Evolutionary conservation across 2,797 vertebrate species (phyloP).

Genomic region (Coreius guichenoti): DNA sequence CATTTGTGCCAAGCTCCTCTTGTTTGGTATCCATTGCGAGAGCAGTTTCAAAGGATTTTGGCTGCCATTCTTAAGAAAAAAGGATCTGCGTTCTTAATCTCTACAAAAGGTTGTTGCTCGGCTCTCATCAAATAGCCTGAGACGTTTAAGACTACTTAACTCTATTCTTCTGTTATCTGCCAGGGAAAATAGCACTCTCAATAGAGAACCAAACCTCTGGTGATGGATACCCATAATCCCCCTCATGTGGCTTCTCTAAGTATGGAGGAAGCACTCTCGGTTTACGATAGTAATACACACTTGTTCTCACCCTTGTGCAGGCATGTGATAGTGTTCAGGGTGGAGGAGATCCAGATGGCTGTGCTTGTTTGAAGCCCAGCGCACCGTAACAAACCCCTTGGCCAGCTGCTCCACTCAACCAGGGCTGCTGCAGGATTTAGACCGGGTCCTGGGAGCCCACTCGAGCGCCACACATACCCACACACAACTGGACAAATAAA

Average conservation of each 20-base stretch:
- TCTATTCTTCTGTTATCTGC: slow-evolving; percentile 42
- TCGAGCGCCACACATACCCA: slow-evolving; percentile 35
- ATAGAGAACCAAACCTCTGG: slow-evolving; percentile 48
- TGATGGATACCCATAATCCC: slow-evolving; percentile 59
- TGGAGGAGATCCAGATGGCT: slow-evolving; percentile 63
- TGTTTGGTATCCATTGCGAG: slow-evolving; percentile 4
- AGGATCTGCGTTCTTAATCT: slow-evolving; percentile 23
- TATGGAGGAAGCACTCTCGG: slow-evolving; percentile 40
- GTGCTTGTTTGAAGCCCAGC: slow-evolving; percentile 63
- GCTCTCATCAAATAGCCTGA: slow-evolving; percentile 44
- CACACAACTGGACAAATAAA: slow-evolving; percentile 26
- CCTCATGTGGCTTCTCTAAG: slow-evolving; percentile 54
- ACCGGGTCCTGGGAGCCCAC: slow-evolving; percentile 46
- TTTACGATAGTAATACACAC: slow-evolving; percentile 51
- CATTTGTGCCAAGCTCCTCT: slow-evolving; percentile 32
- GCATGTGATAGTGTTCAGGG: slow-evolving; percentile 53
- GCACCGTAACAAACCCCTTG: slow-evolving; percentile 63
- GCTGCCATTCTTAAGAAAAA: slow-evolving; percentile 11
- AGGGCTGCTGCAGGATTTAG: slow-evolving; percentile 56
- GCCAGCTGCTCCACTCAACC: slow-evolving; percentile 62
- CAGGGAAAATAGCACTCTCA: slow-evolving; percentile 52
- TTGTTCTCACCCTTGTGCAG: slow-evolving; percentile 53
- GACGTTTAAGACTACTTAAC: slow-evolving; percentile 47
- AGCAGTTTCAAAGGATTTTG: not conserved
- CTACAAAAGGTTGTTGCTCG: slow-evolving; percentile 34